A percentile compares a stretch with the other conserved stretches of the same genome.
Evolutionary conservation across 2,888 invertebrate species (phyloP).

Genomic region (Cancer borealis): DNA sequence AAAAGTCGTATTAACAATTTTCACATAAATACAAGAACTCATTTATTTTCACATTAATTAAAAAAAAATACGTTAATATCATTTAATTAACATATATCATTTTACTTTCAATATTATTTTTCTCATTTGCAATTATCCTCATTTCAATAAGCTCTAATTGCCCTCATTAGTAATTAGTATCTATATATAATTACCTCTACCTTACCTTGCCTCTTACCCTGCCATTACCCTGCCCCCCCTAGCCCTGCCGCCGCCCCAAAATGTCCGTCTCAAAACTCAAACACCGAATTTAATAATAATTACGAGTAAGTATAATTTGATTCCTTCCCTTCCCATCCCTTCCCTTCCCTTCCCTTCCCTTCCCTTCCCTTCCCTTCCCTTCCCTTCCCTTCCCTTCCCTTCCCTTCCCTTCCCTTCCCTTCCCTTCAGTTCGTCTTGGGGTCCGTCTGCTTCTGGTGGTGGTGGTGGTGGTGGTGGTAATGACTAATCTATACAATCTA

Average conservation of each 20-base stretch:
- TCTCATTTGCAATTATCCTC: not conserved
- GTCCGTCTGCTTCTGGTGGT: not conserved
- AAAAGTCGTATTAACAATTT: not conserved
- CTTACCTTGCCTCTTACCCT: not conserved
- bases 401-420: too few relatives aligned
- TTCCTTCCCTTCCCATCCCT: not conserved
- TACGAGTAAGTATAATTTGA: constrained; percentile 66
- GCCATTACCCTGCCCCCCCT: constrained; percentile 22
- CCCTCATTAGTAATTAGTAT: too few relatives aligned
- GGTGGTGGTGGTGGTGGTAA: constrained; percentile 42
- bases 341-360: too few relatives aligned
- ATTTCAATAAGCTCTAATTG: too few relatives aligned
- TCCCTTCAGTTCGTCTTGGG: not conserved
- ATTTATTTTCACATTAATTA: too few relatives aligned
- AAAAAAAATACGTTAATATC: too few relatives aligned
- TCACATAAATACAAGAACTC: too few relatives aligned
- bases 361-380: too few relatives aligned
- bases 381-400: too few relatives aligned
- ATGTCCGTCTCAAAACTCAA: constrained; percentile 71
- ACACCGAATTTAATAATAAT: constrained; percentile 73
- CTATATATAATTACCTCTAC: too few relatives aligned
- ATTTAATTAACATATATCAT: not conserved
- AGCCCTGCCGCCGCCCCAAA: constrained; percentile 73
- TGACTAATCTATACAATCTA: not conserved
- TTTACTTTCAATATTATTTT: not conserved